phyloP scores from a whole-genome alignment of 2,888 invertebrate genomes.

The Nymphalis c-album region DNA sequence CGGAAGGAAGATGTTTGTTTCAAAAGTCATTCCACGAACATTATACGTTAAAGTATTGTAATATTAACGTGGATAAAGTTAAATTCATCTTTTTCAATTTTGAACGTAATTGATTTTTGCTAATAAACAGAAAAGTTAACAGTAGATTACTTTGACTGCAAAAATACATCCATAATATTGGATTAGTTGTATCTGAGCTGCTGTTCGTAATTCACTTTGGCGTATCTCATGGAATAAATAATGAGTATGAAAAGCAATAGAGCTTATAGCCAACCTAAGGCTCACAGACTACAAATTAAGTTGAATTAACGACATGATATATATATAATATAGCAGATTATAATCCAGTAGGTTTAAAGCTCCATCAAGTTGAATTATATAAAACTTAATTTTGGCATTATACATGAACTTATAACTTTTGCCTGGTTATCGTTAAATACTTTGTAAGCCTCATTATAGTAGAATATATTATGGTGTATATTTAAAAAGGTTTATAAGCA shows the following conservation, averaged over 20 bases:
- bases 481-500: constrained; percentile 26
- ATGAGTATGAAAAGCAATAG: neutral
- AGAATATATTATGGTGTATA: neutral
- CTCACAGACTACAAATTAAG: neutral
- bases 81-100: neutral
- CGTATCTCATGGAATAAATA: neutral
- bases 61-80: constrained; percentile 28
- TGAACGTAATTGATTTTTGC: neutral
- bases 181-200: neutral
- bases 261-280: neutral
- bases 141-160: neutral
- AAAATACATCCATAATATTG: neutral
- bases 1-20: constrained; percentile 65
- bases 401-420: too few relatives aligned
- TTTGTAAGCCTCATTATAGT: neutral
- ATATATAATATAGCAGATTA: too few relatives aligned
- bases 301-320: neutral
- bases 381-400: too few relatives aligned
- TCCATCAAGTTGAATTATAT: neutral
- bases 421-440: neutral
- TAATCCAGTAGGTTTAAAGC: neutral
- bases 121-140: neutral
- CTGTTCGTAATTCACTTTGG: neutral
- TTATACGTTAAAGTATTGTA: constrained; percentile 51
- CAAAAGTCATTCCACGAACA: constrained; percentile 65